Evolutionary conservation across 2,888 invertebrate genomes (phyloP).

Genomic region (Cynaeus angustus): DNA sequence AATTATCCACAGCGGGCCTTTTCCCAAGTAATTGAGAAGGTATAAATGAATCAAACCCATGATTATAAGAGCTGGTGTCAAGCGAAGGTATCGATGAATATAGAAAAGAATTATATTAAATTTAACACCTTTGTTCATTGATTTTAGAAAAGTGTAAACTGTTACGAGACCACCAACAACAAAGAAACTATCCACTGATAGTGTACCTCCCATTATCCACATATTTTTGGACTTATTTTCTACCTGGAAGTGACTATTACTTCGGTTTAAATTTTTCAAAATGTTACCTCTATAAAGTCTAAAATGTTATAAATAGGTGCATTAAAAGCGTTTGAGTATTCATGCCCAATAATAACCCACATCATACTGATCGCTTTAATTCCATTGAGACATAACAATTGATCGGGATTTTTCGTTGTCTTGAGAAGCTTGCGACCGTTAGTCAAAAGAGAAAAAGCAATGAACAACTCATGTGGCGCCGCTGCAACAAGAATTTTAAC

Average conservation of each 20-base stretch:
- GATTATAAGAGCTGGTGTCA: constrained; percentile 64
- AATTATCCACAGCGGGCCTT: constrained; percentile 46
- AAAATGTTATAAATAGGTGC: constrained; percentile 24
- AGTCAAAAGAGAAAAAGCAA: constrained; percentile 41
- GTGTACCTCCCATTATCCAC: constrained; percentile 68
- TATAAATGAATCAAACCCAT: constrained; percentile 31
- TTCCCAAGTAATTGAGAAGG: constrained; percentile 36
- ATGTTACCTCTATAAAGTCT: constrained; percentile 5
- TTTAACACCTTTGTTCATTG: constrained; percentile 58
- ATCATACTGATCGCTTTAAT: constrained; percentile 72
- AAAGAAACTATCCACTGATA: constrained; percentile 79
- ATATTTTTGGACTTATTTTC: constrained; percentile 48
- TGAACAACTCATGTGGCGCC: constrained; percentile 29
- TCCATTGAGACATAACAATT: constrained; percentile 71
- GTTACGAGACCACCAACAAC: constrained; percentile 76
- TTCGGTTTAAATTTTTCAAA: neutral
- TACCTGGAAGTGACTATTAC: constrained; percentile 65
- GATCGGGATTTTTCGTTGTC: constrained; percentile 35
- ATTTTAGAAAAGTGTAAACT: constrained; percentile 68
- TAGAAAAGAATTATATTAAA: constrained; percentile 64
- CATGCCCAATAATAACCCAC: constrained; percentile 72
- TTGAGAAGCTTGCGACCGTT: constrained; percentile 47
- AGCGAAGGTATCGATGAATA: constrained; percentile 50
- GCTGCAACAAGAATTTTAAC: constrained; percentile 17
- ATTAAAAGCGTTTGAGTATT: constrained; percentile 45